These are phyloP conservation scores for Xestia xanthographa DNA, from an alignment of 2,888 invertebrate species.

Conservation along the genomic window DNA sequence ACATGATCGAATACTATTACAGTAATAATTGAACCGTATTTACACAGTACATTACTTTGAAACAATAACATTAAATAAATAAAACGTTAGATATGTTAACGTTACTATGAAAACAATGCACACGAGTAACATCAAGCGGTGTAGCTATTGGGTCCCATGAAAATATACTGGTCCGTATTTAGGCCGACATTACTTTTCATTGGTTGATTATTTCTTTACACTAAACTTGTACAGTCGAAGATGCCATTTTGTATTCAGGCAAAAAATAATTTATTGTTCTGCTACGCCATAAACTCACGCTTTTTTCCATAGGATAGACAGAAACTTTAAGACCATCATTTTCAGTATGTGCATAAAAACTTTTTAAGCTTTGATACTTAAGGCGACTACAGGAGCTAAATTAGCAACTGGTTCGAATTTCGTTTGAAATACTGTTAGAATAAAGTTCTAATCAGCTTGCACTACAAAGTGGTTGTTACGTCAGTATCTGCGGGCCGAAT, in stretches of 20 bases:
- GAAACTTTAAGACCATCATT: neutral
- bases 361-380: neutral
- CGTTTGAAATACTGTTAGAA: too few relatives aligned
- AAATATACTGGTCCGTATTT: slow-evolving; percentile 59
- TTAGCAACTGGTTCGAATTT: too few relatives aligned
- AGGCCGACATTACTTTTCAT: slow-evolving; percentile 55
- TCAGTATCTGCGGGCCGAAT: too few relatives aligned
- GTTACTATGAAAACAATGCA: slow-evolving; percentile 55
- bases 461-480: too few relatives aligned
- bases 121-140: slow-evolving; percentile 52
- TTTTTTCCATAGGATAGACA: neutral
- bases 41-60: slow-evolving; percentile 73
- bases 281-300: neutral
- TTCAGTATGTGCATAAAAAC: neutral
- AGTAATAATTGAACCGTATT: slow-evolving; percentile 79
- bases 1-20: slow-evolving; percentile 76
- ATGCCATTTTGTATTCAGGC: neutral
- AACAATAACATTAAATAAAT: slow-evolving; percentile 55
- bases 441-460: too few relatives aligned
- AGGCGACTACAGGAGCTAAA: too few relatives aligned
- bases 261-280: too few relatives aligned
- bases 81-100: slow-evolving; percentile 75
- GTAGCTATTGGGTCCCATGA: slow-evolving; percentile 70
- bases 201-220: neutral
- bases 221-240: neutral